Base-by-base conservation (phyloP, 2,888 invertebrate genomes). In the Drosophila robusta region DNA sequence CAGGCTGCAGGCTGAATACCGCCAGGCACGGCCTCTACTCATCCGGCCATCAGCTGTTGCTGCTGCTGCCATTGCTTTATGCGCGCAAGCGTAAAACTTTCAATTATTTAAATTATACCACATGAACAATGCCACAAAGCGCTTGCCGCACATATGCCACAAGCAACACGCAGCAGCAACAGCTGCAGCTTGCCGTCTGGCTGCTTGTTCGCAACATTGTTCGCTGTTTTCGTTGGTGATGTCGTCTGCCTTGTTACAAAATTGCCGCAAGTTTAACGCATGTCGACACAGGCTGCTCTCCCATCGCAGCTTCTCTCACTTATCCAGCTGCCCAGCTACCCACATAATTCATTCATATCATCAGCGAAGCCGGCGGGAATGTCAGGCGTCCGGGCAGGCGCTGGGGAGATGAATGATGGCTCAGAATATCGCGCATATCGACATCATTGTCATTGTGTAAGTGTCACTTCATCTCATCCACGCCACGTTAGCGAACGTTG, bases 71-170 rank as follows among this genome's bases (percentile, higher is more conserved):
- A 61, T 57, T 61, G 71, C 75, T 79, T 85, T 88, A 86, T 73
- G 88, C 80, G 86, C 75, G 73, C 80, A 79, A 86, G 84, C 80
- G 85, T 85, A 89, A 84, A 90, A 90, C 89, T 90, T 90, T 91
- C 87, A 91, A 89, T 90, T 91, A 90, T 90, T 90, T 90, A 91
- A 91, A 90, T 91, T 83, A 90, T 85, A 81, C 84, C 90, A 84
- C 89, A 84, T 81, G 89, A 90, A 89, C 86, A 89, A 84, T 87
- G 80, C 89, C 87, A 68, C 90, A 90, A 79, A 73, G 78, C 87
- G 75, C 56, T 55, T 62, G 74, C 74, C 72, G 26, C 76, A 76
- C 80, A 82, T 80, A 83, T 80, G 84, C 87, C 77, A 75, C 66
- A 51, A 62, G 46, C 64, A 64, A 36, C 62, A 62, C 16, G 9